A percentile compares a stretch with the other conserved stretches of the same genome.
phyloP scores from a whole-genome alignment of 2,888 invertebrate genomes.

The Drosophila ezoana region DNA sequence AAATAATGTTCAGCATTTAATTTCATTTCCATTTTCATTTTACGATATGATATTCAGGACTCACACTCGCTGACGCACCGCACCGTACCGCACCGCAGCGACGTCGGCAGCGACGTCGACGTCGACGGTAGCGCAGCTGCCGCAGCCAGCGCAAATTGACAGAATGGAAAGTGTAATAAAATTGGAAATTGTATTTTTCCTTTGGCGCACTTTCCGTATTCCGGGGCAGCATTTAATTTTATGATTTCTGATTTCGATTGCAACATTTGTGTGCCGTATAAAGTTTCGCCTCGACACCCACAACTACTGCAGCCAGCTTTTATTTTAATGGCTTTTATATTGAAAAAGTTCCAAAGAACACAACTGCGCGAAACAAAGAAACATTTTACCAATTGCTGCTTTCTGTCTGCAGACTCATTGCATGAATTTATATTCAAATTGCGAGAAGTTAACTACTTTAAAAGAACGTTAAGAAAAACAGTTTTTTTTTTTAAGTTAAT shows the following conservation, averaged over 20 bases:
- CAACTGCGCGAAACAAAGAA: slow-evolving; percentile 15
- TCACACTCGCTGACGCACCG: slow-evolving; percentile 22
- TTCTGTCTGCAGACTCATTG: background rate
- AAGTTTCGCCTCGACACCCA: slow-evolving; percentile 33
- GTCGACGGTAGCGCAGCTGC: slow-evolving; percentile 30
- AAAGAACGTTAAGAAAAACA: too few species aligned
- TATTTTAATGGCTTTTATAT: slow-evolving; percentile 37
- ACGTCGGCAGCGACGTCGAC: background rate
- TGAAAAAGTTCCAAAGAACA: slow-evolving; percentile 34
- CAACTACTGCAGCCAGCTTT: slow-evolving; percentile 37
- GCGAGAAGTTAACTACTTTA: background rate
- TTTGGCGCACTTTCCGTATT: slow-evolving; percentile 51
- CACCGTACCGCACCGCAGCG: background rate
- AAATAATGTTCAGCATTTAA: slow-evolving; percentile 81
- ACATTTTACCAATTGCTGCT: background rate
- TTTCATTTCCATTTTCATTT: slow-evolving; percentile 81
- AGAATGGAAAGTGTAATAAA: slow-evolving; percentile 78
- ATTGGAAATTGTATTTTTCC: slow-evolving; percentile 73
- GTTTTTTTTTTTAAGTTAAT: too few species aligned
- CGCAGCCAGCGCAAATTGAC: slow-evolving; percentile 56
- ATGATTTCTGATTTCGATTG: slow-evolving; percentile 65
- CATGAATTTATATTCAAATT: background rate
- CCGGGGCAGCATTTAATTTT: slow-evolving; percentile 63
- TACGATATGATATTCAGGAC: slow-evolving; percentile 72
- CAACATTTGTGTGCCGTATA: slow-evolving; percentile 58